phyloP scores from a whole-genome alignment of 2,113 vertebrate species.

The Lepisosteus oculatus region DNA sequence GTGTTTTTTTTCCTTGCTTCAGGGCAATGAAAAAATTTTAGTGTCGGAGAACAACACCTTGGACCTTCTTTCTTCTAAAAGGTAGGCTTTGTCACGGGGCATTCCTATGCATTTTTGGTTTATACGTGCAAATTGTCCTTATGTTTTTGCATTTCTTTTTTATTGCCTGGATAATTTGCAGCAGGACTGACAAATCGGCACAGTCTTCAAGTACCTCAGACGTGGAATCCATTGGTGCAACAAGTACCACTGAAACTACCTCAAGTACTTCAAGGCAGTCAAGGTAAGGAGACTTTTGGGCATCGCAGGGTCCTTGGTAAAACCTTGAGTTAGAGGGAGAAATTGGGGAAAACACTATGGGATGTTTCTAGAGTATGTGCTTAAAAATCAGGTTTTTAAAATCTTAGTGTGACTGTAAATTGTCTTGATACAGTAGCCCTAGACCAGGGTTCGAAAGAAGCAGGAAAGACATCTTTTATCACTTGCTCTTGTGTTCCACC shows the following conservation, averaged over 20 bases:
- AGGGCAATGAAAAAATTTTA: slow-evolving; percentile 37
- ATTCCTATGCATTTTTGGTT: slow-evolving; percentile 26
- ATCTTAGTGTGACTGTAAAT: no score
- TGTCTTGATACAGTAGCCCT: no score
- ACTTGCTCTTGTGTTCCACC: no score
- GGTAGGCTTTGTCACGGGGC: slow-evolving; percentile 65
- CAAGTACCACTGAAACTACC: slow-evolving; percentile 97
- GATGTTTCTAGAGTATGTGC: no score
- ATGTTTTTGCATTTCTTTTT: slow-evolving; percentile 7
- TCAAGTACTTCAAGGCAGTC: slow-evolving; percentile 93
- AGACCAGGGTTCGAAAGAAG: no score
- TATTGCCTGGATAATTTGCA: slow-evolving; percentile 31
- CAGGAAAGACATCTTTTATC: no score
- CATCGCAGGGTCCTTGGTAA: no score
- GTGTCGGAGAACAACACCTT: slow-evolving; percentile 68
- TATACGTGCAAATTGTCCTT: background rate
- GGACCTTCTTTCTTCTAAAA: slow-evolving; percentile 78
- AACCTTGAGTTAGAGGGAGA: no score
- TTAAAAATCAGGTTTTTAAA: no score
- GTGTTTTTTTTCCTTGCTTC: slow-evolving; percentile 1
- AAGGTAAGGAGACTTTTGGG: slow-evolving; percentile 64
- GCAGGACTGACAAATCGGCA: slow-evolving; percentile 77
- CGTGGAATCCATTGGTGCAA: slow-evolving; percentile 86
- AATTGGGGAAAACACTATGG: no score
- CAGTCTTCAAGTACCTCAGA: slow-evolving; percentile 89